A percentile compares a stretch with the other conserved stretches of the same genome.
phyloP scores from a whole-genome alignment of 1,140 invertebrate genomes.

The Drosophila arawakana region DNA sequence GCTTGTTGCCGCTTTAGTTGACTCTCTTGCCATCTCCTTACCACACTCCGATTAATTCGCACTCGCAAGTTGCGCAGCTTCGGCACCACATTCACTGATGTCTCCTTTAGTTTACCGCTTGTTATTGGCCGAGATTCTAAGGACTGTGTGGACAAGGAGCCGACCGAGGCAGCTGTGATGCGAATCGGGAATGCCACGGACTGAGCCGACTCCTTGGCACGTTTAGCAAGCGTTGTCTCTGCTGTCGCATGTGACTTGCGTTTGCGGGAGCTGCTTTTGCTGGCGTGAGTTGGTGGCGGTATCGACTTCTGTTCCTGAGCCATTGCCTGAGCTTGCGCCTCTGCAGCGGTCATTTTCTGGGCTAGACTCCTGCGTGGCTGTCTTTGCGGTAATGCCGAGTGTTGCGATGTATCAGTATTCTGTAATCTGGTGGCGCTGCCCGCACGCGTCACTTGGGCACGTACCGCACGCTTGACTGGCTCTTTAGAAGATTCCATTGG shows the following conservation, averaged over 20 bases:
- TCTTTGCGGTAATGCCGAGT: conserved; percentile 1
- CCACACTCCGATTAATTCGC: conserved; percentile 36
- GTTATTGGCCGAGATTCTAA: neutral
- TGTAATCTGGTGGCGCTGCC: neutral
- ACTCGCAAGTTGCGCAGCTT: conserved; percentile 40
- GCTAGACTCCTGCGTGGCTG: conserved; percentile 3
- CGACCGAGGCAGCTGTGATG: conserved; percentile 45
- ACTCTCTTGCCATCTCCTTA: conserved; percentile 30
- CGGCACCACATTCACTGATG: too few relatives aligned
- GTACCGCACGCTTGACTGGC: neutral
- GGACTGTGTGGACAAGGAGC: neutral
- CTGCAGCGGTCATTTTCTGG: neutral
- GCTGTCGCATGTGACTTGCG: conserved; percentile 9
- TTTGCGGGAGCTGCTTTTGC: conserved; percentile 13
- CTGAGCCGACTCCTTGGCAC: neutral
- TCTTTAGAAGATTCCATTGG: neutral
- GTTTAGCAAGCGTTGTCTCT: neutral
- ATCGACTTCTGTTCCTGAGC: too few relatives aligned
- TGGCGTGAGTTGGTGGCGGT: neutral
- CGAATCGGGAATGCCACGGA: conserved; percentile 56
- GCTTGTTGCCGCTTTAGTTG: neutral
- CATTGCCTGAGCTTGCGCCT: neutral
- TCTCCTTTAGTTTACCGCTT: neutral
- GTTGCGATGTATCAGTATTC: neutral
- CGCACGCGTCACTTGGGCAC: neutral